phyloP scores from a whole-genome alignment of 2,113 vertebrate species.

The Tapirus terrestris region DNA sequence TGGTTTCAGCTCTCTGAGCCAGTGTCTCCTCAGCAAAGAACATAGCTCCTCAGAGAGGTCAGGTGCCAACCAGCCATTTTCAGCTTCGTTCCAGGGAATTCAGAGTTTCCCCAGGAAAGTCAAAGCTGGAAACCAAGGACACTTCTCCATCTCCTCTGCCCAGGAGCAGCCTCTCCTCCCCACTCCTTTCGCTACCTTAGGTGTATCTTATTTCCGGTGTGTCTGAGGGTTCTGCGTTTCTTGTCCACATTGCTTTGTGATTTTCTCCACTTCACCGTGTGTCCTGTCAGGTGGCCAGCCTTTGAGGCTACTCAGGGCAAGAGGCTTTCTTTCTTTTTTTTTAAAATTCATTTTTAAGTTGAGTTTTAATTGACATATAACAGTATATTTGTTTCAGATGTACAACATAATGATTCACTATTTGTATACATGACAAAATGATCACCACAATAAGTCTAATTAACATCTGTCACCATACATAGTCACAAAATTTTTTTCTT shows the following conservation, averaged over 20 bases:
- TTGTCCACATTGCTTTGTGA: background rate
- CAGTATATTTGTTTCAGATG: too few species aligned
- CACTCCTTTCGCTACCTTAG: background rate
- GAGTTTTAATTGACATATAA: too few species aligned
- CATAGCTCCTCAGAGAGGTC: background rate
- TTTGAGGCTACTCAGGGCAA: background rate
- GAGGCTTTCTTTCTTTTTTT: background rate
- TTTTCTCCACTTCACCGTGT: background rate
- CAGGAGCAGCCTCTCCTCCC: background rate
- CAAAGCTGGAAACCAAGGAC: background rate
- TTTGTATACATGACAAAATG: too few species aligned
- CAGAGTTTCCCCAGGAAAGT: background rate
- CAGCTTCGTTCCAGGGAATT: background rate
- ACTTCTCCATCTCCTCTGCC: background rate
- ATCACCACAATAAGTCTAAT: too few species aligned
- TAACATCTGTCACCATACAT: too few species aligned
- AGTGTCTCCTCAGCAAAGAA: background rate
- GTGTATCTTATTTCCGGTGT: too few species aligned
- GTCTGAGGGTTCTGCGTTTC: background rate
- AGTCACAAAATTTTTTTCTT: too few species aligned
- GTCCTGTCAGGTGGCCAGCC: background rate
- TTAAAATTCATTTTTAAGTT: too few species aligned
- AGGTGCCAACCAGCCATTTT: background rate
- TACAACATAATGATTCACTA: too few species aligned
- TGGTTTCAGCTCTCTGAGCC: background rate